Evolutionary conservation across 2,888 invertebrate species (phyloP).

Genomic region (Abscondita cerata): DNA sequence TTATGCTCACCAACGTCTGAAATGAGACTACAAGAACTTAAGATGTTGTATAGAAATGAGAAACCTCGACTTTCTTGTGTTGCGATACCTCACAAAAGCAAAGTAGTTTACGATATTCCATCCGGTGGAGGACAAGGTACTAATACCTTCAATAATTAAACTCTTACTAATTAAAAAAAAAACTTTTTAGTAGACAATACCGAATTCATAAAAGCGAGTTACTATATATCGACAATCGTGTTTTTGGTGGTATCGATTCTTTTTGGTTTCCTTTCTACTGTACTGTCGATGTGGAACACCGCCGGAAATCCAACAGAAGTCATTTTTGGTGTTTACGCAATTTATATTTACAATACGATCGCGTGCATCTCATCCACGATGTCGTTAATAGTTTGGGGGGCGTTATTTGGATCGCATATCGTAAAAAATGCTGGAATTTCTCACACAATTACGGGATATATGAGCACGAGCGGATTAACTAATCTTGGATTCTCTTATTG

Average conservation of each 20-base stretch:
- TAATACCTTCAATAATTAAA: slow-evolving; percentile 1
- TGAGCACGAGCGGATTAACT: slow-evolving; percentile 50
- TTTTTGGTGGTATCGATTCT: slow-evolving; percentile 61
- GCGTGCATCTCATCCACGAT: slow-evolving; percentile 54
- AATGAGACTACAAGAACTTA: slow-evolving; percentile 46
- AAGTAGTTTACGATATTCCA: neutral
- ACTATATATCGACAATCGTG: slow-evolving; percentile 65
- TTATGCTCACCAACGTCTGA: slow-evolving; percentile 51
- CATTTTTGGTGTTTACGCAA: slow-evolving; percentile 64
- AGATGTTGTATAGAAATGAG: slow-evolving; percentile 45
- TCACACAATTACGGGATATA: slow-evolving; percentile 52
- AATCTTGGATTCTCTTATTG: slow-evolving; percentile 60
- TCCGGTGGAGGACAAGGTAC: neutral
- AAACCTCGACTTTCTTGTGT: slow-evolving; percentile 19
- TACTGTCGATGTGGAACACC: slow-evolving; percentile 66
- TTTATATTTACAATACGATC: slow-evolving; percentile 67
- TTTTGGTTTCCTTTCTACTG: slow-evolving; percentile 60
- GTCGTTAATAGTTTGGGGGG: slow-evolving; percentile 56
- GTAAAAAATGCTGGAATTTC: slow-evolving; percentile 55
- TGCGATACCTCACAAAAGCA: slow-evolving; percentile 16
- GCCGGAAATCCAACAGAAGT: slow-evolving; percentile 66
- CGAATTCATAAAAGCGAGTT: slow-evolving; percentile 55
- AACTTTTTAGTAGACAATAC: slow-evolving; percentile 30
- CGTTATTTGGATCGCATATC: slow-evolving; percentile 51
- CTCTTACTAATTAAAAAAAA: neutral